Conservation (phyloP, 2,888 invertebrate genomes). For the Abscondita cerata region DNA sequence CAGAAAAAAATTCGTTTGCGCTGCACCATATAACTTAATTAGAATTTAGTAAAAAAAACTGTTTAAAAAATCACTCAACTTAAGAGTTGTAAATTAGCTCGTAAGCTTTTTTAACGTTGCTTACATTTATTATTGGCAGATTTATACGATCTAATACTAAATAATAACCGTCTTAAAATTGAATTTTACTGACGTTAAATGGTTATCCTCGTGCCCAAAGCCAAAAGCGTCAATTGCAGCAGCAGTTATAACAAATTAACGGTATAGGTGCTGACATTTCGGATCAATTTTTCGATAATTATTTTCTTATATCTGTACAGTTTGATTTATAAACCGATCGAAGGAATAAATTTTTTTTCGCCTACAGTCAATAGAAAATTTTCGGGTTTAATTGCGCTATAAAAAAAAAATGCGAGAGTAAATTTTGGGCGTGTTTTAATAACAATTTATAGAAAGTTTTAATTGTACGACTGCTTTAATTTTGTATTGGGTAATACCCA, state of each 20-base stretch:
- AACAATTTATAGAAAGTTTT: conserved; percentile 9
- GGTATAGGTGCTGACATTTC: conserved; percentile 23
- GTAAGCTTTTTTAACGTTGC: background rate
- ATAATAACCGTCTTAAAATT: conserved; percentile 10
- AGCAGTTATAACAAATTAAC: conserved; percentile 11
- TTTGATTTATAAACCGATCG: conserved; percentile 21
- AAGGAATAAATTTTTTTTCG: conserved; percentile 10
- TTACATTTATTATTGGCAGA: background rate
- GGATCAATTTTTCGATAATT: conserved; percentile 25
- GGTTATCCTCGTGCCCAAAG: background rate
- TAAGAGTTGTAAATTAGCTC: background rate
- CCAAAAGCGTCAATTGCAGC: conserved; percentile 9
- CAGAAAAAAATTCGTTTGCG: no score
- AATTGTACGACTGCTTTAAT: background rate
- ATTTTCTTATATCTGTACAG: conserved; percentile 17
- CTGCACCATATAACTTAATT: no score
- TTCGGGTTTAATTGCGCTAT: conserved; percentile 16
- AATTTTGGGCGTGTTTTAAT: conserved; percentile 9
- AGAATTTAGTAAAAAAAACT: no score
- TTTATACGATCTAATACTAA: conserved; percentile 5
- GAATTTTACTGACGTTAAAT: conserved; percentile 7
- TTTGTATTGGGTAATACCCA: no score
- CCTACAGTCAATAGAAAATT: conserved; percentile 20
- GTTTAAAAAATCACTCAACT: background rate
- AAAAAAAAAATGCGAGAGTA: conserved; percentile 7